These are phyloP conservation scores for Gopherus evgoodei DNA, from an alignment of 2,113 vertebrate species.

Conservation along the genomic window DNA sequence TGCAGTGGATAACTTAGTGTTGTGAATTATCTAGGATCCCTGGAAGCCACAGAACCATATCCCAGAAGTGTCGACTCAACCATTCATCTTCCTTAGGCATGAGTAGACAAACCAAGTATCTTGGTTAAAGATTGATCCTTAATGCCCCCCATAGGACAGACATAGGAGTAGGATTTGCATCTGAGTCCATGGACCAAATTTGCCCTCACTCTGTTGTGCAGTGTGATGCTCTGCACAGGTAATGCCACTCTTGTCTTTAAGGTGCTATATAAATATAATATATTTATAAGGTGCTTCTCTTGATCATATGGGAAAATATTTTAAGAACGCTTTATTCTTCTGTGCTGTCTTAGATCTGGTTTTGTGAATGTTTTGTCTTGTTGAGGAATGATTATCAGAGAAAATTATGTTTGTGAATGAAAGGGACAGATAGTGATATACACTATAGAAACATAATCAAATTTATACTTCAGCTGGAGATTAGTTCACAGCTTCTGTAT, in stretches of 20 bases:
- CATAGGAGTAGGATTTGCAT: not conserved
- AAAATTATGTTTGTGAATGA: not conserved
- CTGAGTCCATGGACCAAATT: not conserved
- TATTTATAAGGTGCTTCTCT: not conserved
- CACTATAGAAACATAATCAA: not conserved
- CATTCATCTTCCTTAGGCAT: not conserved
- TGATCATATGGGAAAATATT: not conserved
- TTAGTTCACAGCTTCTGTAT: not conserved
- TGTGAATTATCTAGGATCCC: constrained; percentile 3
- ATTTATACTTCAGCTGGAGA: not conserved
- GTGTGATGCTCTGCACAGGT: rapidly evolving
- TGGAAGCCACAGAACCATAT: not conserved
- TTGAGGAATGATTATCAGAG: not conserved
- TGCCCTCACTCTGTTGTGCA: not conserved
- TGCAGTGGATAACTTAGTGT: not conserved
- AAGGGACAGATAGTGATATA: not conserved
- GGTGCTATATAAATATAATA: not conserved
- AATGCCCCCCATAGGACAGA: too few species aligned
- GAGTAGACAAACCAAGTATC: not conserved
- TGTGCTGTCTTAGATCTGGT: not conserved
- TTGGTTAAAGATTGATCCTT: not conserved
- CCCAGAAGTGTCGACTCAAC: not conserved
- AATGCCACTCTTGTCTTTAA: not conserved
- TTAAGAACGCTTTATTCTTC: not conserved
- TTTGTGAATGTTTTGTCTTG: not conserved